Evolutionary conservation across 2,113 vertebrate genomes (phyloP).

Genomic region (Odocoileus hemionus): DNA sequence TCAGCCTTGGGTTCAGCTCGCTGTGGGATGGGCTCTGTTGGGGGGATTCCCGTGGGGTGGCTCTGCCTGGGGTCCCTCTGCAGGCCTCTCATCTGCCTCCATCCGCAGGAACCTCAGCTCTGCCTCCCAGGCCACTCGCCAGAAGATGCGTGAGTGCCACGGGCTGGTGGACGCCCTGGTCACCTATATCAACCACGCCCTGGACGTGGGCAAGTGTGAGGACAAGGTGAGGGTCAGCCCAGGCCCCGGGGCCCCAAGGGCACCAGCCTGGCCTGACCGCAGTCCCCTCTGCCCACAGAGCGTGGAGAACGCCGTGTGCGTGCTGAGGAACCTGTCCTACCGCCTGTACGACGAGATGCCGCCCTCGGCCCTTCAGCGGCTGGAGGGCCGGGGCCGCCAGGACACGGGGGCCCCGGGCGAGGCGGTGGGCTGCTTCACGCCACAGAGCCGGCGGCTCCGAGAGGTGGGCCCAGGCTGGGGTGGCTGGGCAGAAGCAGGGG

Average conservation of each 20-base stretch:
- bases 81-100: accelerated
- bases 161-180: slow-evolving; percentile 94
- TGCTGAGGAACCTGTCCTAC: slow-evolving; percentile 95
- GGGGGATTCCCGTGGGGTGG: not conserved
- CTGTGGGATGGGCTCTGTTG: accelerated
- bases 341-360: slow-evolving; percentile 95
- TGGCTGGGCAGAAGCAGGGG: accelerated
- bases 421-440: slow-evolving; percentile 91
- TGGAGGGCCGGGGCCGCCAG: slow-evolving; percentile 87
- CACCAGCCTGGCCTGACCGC: accelerated
- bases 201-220: slow-evolving; percentile 87
- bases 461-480: slow-evolving; percentile 79
- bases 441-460: slow-evolving; percentile 86
- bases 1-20: not conserved
- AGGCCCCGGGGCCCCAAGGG: accelerated
- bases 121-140: slow-evolving; percentile 91
- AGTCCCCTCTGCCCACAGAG: slow-evolving; percentile 79
- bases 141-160: slow-evolving; percentile 92
- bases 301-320: slow-evolving; percentile 92
- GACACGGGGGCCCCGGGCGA: slow-evolving; percentile 75
- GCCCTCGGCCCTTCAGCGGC: slow-evolving; percentile 84
- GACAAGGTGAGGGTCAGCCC: slow-evolving; percentile 87
- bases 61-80: accelerated
- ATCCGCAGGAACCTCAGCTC: slow-evolving; percentile 94
- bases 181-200: slow-evolving; percentile 86